Base-by-base conservation (phyloP, 2,888 invertebrate species). In the Punctoribates punctum region DNA sequence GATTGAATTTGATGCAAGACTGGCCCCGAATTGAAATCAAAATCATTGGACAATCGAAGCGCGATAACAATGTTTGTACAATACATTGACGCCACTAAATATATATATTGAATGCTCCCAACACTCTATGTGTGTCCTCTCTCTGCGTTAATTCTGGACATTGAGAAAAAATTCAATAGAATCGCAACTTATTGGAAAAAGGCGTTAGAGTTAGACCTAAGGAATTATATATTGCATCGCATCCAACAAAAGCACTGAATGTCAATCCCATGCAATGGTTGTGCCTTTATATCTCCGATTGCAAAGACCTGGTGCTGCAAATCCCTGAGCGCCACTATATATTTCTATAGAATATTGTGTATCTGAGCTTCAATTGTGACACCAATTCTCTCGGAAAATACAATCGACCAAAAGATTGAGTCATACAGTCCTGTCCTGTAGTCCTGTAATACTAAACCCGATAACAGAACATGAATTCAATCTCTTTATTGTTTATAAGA, bases 21-120 rank as follows among this genome's bases (percentile, higher is more conserved):
- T 72, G 25, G 48, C 1, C 6, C 17, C 72, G 48, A 72, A 72
- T 72, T 72, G 72, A 72, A 72, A 42, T 72, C 72, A 46, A 72
- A 72, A 72, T 72, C 42, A 72, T 72, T 72, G 72, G 72, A 72
- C 72, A 72, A 72, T 72, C 20, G 72, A 48, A 72, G 72, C 72
- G 65, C n/a, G 46, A 72, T 72, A 72, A 72, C 72, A 72, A 72
- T 72, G 72, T 72, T 72, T 72, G 72, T 46, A 72, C 72, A 72
- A 72, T 72, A 27, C 72, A 42, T 70, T 65, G 65, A 65, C 29
- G 29, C 20, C 65, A 65, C 34, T 67, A 67, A 27, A 67, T 67
- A 65, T 62, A 65, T 65, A 65, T 65, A 67, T 38, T 62, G n/a
- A 34, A 29, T 29, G 34, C 62, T n/a, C n/a, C 25, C 9, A 11